A percentile compares a stretch with the other conserved stretches of the same genome.
Evolutionary conservation across 2,888 invertebrate genomes (phyloP).

Genomic region (Temnothorax unifasciatus): DNA sequence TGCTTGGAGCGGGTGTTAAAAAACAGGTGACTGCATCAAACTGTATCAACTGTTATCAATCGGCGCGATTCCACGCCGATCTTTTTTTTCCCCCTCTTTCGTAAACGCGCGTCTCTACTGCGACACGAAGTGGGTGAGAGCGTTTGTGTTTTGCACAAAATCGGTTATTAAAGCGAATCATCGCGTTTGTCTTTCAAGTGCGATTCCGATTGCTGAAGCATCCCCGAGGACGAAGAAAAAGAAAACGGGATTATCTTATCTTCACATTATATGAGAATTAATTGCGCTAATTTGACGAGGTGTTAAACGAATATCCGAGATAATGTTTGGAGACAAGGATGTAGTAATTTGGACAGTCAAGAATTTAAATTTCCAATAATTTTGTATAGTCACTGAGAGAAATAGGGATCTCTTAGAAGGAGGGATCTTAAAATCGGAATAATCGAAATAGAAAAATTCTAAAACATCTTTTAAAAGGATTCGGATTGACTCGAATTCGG

Average conservation of each 20-base stretch:
- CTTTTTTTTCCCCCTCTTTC: neutral
- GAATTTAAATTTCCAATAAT: neutral
- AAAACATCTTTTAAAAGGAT: neutral
- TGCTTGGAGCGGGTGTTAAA: conserved; percentile 67
- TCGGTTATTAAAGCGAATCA: conserved; percentile 82
- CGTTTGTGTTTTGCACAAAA: conserved; percentile 53
- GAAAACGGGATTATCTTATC: neutral
- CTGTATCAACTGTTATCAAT: conserved; percentile 82
- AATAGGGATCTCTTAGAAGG: neutral
- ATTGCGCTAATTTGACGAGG: neutral
- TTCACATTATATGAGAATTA: neutral
- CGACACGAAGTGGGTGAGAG: conserved; percentile 21
- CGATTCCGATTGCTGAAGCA: conserved; percentile 73
- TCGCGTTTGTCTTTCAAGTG: conserved; percentile 78
- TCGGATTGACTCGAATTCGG: no score
- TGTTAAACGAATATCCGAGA: neutral
- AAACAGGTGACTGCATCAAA: conserved; percentile 78
- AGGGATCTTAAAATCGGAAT: neutral
- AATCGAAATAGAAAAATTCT: neutral
- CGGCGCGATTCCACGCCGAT: conserved; percentile 35
- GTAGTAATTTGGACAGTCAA: neutral
- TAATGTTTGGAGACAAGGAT: neutral
- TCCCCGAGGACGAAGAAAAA: neutral
- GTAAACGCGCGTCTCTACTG: neutral
- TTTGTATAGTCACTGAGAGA: neutral